A percentile compares a stretch with the other conserved stretches of the same genome.
phyloP scores from a whole-genome alignment of 2,888 invertebrate species.

The Tachina grossa region DNA sequence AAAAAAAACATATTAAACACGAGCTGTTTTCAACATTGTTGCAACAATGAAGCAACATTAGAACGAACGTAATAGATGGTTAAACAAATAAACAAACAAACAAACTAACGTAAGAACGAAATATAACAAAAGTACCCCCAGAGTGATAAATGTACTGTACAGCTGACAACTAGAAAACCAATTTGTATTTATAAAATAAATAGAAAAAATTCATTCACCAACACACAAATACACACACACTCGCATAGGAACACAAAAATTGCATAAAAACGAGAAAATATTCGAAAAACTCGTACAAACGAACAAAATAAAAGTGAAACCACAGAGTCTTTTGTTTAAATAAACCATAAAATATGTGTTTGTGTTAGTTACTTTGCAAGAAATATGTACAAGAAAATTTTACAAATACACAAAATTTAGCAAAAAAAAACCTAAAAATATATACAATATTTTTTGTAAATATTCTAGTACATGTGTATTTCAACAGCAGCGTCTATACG shows the following conservation, averaged over 20 bases:
- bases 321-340: constrained; percentile 69
- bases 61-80: constrained; percentile 25
- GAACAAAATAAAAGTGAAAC: constrained; percentile 46
- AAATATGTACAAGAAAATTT: constrained; percentile 17
- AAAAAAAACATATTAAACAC: constrained; percentile 18
- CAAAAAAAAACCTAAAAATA: constrained; percentile 6
- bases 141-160: constrained; percentile 71
- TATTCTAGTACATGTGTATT: not conserved
- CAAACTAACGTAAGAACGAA: constrained; percentile 18
- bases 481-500: constrained; percentile 4
- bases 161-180: constrained; percentile 71
- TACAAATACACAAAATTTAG: constrained; percentile 8
- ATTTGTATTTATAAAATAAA: constrained; percentile 70
- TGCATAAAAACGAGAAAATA: constrained; percentile 15
- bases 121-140: constrained; percentile 63
- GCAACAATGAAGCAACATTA: constrained; percentile 31
- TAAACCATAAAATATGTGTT: constrained; percentile 63
- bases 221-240: constrained; percentile 7
- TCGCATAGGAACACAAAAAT: not conserved
- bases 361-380: constrained; percentile 16
- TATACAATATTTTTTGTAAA: not conserved
- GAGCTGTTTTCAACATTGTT: constrained; percentile 60
- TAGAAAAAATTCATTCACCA: constrained; percentile 17
- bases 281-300: constrained; percentile 32
- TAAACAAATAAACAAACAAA: not conserved